phyloP scores from a whole-genome alignment of 2,797 vertebrate species.

The Telmatherina bonti region DNA sequence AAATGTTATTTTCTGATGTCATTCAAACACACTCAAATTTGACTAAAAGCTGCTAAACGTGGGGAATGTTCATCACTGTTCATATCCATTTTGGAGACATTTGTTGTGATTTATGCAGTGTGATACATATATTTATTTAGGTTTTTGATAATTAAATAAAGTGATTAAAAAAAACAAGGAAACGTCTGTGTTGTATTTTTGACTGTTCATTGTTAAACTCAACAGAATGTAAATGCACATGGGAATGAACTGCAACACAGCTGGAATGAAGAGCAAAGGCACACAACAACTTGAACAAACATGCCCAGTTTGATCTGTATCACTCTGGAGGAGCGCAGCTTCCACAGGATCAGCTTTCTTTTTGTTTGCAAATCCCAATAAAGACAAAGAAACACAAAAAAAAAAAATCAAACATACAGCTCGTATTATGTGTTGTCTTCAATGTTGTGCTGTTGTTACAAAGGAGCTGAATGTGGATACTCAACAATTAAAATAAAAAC shows the following conservation, averaged over 20 bases:
- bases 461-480: not conserved
- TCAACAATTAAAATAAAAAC: not conserved
- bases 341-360: not conserved
- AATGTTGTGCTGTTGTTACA: not conserved
- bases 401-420: not conserved
- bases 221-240: constrained; percentile 6
- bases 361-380: not conserved
- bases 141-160: not conserved
- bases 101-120: no score
- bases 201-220: constrained; percentile 7
- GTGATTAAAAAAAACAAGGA: not conserved
- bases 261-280: not conserved
- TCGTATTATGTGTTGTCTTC: not conserved
- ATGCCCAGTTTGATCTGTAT: not conserved
- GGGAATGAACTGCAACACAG: not conserved
- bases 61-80: not conserved
- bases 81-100: no score
- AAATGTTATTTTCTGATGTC: no score
- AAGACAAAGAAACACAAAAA: not conserved
- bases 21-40: not conserved
- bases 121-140: no score
- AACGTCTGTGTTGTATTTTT: not conserved
- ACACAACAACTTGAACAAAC: not conserved
- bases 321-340: not conserved
- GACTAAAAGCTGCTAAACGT: not conserved